A percentile compares a stretch with the other conserved stretches of the same genome.
Conservation (phyloP, 2,113 vertebrate species). For the Leptodactylus fuscus region DNA sequence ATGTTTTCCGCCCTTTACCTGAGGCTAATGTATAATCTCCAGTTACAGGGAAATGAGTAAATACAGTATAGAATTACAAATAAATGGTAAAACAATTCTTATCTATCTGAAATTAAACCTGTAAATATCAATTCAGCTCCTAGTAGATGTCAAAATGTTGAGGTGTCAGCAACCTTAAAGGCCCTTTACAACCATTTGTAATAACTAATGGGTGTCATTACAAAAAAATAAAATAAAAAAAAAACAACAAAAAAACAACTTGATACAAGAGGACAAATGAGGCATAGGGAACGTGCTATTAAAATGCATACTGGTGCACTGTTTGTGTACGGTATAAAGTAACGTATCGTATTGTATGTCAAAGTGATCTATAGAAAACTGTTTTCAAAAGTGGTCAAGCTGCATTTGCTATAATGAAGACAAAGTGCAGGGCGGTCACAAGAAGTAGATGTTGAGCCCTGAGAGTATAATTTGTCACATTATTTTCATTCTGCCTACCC, state of each 20-base stretch:
- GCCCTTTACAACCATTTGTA: too few relatives aligned
- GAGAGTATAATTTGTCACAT: slow-evolving; percentile 1
- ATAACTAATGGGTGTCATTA: too few relatives aligned
- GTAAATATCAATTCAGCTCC: too few relatives aligned
- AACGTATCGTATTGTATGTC: not conserved
- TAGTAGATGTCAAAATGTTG: too few relatives aligned
- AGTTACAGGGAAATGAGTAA: too few relatives aligned
- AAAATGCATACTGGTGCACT: not conserved
- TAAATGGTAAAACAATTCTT: too few relatives aligned
- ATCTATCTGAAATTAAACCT: not conserved
- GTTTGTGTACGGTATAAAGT: not conserved
- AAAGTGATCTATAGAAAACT: slow-evolving; percentile 15
- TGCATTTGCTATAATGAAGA: not conserved
- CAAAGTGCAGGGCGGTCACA: not conserved
- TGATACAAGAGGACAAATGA: not conserved
- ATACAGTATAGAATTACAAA: too few relatives aligned
- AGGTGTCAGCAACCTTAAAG: too few relatives aligned
- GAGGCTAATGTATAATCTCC: too few relatives aligned
- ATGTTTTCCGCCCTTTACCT: too few relatives aligned
- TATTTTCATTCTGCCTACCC: not conserved
- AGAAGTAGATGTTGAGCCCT: not conserved
- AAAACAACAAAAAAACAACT: too few relatives aligned
- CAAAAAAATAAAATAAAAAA: too few relatives aligned
- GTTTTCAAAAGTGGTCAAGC: slow-evolving; percentile 14
- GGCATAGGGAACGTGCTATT: not conserved